Conservation (phyloP, 2,797 vertebrate species). For the Heteromormyrus szaboi region DNA sequence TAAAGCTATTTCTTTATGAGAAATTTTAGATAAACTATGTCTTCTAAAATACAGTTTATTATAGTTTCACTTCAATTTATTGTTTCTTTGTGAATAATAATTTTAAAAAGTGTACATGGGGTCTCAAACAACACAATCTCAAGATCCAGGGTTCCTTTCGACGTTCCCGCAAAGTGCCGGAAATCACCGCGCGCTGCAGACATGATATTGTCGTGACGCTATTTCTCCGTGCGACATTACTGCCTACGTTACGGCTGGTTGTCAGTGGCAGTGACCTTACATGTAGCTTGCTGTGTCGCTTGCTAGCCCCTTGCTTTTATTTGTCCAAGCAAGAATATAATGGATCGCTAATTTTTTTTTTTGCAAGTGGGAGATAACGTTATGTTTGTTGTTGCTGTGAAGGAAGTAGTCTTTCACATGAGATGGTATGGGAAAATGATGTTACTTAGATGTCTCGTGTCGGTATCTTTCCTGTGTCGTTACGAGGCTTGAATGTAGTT, state of each 20-base stretch:
- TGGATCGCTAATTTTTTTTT: background rate
- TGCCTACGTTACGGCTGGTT: constrained; percentile 43
- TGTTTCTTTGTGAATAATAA: background rate
- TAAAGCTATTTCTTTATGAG: background rate
- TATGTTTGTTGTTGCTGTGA: constrained; percentile 33
- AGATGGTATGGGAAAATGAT: constrained; percentile 17
- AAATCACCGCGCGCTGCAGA: background rate
- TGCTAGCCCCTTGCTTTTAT: background rate
- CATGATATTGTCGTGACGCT: background rate
- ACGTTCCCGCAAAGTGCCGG: background rate
- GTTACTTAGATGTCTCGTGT: background rate
- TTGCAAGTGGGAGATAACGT: constrained; percentile 28
- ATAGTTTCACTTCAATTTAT: background rate
- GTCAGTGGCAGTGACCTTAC: constrained; percentile 18
- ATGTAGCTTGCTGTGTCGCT: background rate
- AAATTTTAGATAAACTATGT: background rate
- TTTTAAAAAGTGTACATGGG: background rate
- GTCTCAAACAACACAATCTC: background rate
- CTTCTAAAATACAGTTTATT: background rate
- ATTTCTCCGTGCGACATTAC: constrained; percentile 32
- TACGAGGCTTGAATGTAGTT: background rate
- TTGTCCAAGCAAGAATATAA: background rate
- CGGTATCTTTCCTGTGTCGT: background rate
- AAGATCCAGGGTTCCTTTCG: background rate
- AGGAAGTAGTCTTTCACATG: constrained; percentile 30